Base-by-base conservation (phyloP, 2,797 vertebrate genomes). In the Remorina albescens region DNA sequence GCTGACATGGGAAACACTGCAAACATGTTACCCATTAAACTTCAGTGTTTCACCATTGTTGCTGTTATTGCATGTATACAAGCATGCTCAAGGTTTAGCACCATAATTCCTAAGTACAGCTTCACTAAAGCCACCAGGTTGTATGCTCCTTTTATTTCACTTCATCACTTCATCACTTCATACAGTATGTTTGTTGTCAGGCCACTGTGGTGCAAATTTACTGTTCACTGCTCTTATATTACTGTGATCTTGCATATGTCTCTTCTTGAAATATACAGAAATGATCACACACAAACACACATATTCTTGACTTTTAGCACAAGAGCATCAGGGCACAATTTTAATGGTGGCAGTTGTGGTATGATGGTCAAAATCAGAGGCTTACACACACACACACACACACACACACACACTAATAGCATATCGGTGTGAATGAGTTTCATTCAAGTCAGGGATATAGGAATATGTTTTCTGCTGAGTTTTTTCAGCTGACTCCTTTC, bases 161-260 rank as follows among this genome's bases (percentile, higher is more conserved):
- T n/a, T n/a, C n/a, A n/a, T n/a, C n/a, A n/a, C n/a, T n/a, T n/a
- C n/a, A 66, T 62, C 65, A 69, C 54, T 39, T 72, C 66, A 56
- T 37, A 57, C 46, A 67, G n/a, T n/a, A n/a, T n/a, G n/a, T 42
- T 53, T 56, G 7, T 42, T 59, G 37, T 56, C 41, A 9, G 51
- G 39, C 13, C 5, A 11, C 39, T 41, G 39, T 41, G 39, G 39
- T 8, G 16, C 15, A 4, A 6, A 44, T 19, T 8, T n/a, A 44
- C 41, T 19, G 9, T 10, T n/a, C 15, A 23, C 37, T 37, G 37
- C 46, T 16, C 19, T 49, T 36, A 46, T 13, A 15, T 21, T 26
- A 19, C 30, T 37, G 19, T 47, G 25, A 47, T 16, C 39, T 47
- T 9, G 19, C 11, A n/a, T 39, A 59, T 13, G 15, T 42, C 5